Evolutionary conservation across 1,140 invertebrate species (phyloP), one percentile per base, ranked within the genome.

Genomic region (Bursaphelenchus mucronatus): DNA sequence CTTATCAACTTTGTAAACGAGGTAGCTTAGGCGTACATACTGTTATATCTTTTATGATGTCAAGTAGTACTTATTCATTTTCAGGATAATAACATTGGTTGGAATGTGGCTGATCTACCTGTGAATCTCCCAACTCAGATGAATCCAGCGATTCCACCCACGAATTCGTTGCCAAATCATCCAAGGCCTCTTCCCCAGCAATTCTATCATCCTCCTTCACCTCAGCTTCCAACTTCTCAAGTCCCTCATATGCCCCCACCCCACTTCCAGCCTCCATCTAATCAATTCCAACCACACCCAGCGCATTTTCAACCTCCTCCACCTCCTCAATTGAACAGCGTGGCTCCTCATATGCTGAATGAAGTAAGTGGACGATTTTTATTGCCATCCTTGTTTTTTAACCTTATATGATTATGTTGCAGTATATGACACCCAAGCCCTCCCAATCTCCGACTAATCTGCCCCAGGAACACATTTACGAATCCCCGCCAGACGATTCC

Each of bases 1-100:
- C 81, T 94, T 50, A 92, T 94, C 76, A 91, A 94, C 74, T 79
- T 86, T 51, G 68, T 75, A 55, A 79, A 80, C 44, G 66, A 81
- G 17, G 82, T 69, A 63, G 8, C 11, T 8, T 63, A 8, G 2
- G 13, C 15, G 51, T 3, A 8, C 9, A 9, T 47, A 55, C 4
- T 6, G 13, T 15, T 1, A 55, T 15, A 13, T n/a, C 2, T 30
- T 55, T 21, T 55, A 44, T 55, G n/a, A 44, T 3, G 19, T 4
- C n/a, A 4, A 4, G 1, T 30, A 15, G 1, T 50, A 50, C 15
- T 21, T 21, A 72, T 15, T 11, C 8, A 21, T 15, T 9, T 66
- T 62, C 47, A 70, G 69, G 70, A 71, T 9, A 51, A 30, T 30
- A 30, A 68, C 53, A 69, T 75, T 49, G 70, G 70, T 0, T 71